A percentile compares a stretch with the other conserved stretches of the same genome.
Evolutionary conservation across 2,888 invertebrate species (phyloP).

Genomic region (Melinopterus prodromus): DNA sequence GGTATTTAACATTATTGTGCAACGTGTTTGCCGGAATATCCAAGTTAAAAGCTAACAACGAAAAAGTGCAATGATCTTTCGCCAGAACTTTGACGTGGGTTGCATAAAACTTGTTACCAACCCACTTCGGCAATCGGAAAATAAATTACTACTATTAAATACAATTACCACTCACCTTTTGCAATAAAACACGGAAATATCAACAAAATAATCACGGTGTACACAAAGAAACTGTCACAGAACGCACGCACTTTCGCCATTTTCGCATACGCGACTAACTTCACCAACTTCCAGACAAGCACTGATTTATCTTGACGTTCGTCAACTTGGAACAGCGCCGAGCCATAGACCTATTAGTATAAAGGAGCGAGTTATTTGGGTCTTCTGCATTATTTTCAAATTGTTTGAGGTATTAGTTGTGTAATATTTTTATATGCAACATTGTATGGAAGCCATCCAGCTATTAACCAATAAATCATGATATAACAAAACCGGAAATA

Average conservation of each 20-base stretch:
- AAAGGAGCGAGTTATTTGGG: not conserved
- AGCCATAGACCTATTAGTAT: not conserved
- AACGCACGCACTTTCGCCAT: slow-evolving; percentile 52
- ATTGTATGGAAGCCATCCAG: not conserved
- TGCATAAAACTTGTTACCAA: not conserved
- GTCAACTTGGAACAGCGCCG: not conserved
- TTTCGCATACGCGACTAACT: slow-evolving; percentile 49
- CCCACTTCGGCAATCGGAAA: not conserved
- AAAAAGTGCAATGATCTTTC: slow-evolving; percentile 4
- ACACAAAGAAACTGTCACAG: slow-evolving; percentile 49
- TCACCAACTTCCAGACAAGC: slow-evolving; percentile 11
- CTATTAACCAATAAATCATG: not conserved
- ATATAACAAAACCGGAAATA: no score
- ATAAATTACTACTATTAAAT: not conserved
- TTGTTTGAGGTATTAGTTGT: not conserved
- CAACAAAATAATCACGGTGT: slow-evolving; percentile 47
- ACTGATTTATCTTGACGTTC: slow-evolving; percentile 22
- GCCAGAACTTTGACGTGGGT: not conserved
- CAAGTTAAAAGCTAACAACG: not conserved
- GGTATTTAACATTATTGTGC: not conserved
- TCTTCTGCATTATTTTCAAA: not conserved
- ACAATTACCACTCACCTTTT: slow-evolving; percentile 18
- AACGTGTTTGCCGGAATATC: not conserved
- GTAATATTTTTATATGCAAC: not conserved
- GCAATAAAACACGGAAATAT: slow-evolving; percentile 24